phyloP scores from a whole-genome alignment of 2,797 vertebrate genomes.

The Centropyge bicolor region DNA sequence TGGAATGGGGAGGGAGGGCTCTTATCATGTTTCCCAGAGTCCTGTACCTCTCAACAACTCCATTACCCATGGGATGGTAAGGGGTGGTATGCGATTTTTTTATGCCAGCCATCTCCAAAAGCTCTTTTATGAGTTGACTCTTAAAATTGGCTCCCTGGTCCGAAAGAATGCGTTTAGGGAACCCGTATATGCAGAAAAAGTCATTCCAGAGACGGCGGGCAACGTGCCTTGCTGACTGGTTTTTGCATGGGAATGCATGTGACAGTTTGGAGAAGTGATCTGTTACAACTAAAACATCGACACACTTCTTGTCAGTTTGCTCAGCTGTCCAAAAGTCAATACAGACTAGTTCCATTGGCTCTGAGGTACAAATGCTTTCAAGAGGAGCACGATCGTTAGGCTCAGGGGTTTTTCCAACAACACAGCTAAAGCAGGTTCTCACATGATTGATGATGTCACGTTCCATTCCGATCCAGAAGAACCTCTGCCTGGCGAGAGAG shows the following conservation, averaged over 20 bases:
- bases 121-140: conserved; percentile 29
- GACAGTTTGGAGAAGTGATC: conserved; percentile 39
- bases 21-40: conserved; percentile 33
- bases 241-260: conserved; percentile 27
- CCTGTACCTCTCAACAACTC: conserved; percentile 9
- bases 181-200: conserved; percentile 30
- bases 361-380: conserved; percentile 22
- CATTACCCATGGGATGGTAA: too few species aligned
- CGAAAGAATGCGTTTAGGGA: conserved; percentile 9
- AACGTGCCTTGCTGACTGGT: conserved; percentile 31
- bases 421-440: conserved; percentile 17
- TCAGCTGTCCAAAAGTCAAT: conserved; percentile 40
- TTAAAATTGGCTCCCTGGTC: conserved; percentile 34
- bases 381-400: conserved; percentile 1
- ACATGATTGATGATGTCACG: conserved; percentile 25
- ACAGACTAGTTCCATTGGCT: conserved; percentile 29
- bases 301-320: conserved; percentile 11
- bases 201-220: conserved; percentile 20
- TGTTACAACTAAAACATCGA: conserved; percentile 24
- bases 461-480: conserved; percentile 41
- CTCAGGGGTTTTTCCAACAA: conserved; percentile 33
- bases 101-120: conserved; percentile 31
- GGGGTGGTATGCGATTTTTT: conserved; percentile 33
- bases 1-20: background rate
- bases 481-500: conserved; percentile 30